Base-by-base conservation (phyloP, 2,113 vertebrate species). In the Pluvianellus socialis region DNA sequence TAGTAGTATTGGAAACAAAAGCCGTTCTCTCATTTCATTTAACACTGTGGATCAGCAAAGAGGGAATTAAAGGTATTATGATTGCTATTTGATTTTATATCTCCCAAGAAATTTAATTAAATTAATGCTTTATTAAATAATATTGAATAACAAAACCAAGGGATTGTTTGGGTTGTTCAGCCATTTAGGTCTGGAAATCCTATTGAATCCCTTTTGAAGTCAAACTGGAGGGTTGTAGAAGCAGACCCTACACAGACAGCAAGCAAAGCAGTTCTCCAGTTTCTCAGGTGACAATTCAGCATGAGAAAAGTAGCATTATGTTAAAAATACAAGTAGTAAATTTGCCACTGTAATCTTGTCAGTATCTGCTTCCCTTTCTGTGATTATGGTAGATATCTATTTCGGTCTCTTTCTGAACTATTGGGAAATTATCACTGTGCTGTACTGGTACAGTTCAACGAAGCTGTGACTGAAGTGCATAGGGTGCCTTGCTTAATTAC, bases 111-210 rank as follows among this genome's bases (percentile, higher is more conserved):
- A 65, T 74, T 75, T 74, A 58, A 84, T 96, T 90, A 88, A 90
- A 93, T 82, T 79, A 79, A 55, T 61, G 14, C 45, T 94, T 93
- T 93, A 45, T 92, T 91, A 89, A 91, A 86, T 76, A 77, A 61
- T 91, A 86, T 38, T 58, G 58, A 87, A 82, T 53, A 4, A 44
- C 80, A 90, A 59, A 22, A 1, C 19, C 44, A 85, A 42, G 14
- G 28, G 45, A 49, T 82, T 86, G 14, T 85, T 92, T 67, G 13
- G 33, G 12, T 74, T 90, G 59, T 90, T 96, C 77, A 92, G 5
- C 59, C 11, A 65, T 72, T 81, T 16, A 58, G 40, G 26, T 88
- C 49, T 73, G 52, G 65, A 94, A 97, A 81, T 90, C 66, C 55
- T 75, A 38, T 27, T 90, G 52, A 88, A 90, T 92, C 52, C 86